A percentile compares a stretch with the other conserved stretches of the same genome.
These are phyloP conservation scores for Aphodius granarius DNA, from an alignment of 2,888 invertebrate species.

Conservation along the genomic window DNA sequence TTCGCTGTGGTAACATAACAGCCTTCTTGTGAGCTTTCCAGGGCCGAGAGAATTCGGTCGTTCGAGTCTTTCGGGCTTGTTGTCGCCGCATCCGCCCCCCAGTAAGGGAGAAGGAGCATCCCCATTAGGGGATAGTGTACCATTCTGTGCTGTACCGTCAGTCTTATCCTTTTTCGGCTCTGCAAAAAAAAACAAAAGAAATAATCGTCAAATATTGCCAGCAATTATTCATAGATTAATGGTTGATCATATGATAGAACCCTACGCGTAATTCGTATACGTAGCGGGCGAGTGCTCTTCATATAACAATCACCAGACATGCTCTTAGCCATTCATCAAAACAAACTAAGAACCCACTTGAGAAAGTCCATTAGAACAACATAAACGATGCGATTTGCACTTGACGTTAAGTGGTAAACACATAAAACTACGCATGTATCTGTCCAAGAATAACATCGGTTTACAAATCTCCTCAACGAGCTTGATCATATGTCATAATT, in stretches of 20 bases:
- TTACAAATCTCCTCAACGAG: background rate
- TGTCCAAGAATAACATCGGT: background rate
- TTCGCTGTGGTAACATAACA: conserved; percentile 80
- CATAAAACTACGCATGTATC: background rate
- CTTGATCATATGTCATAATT: too few relatives aligned
- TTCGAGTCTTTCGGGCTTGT: conserved; percentile 62
- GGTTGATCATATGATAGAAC: too few relatives aligned
- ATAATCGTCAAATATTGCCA: too few relatives aligned
- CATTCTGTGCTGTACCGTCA: conserved; percentile 64
- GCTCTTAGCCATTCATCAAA: background rate
- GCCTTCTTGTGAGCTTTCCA: conserved; percentile 73
- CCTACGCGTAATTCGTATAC: too few relatives aligned
- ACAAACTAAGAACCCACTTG: background rate
- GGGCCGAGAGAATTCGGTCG: conserved; percentile 79
- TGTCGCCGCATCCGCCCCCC: conserved; percentile 45
- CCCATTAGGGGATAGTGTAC: conserved; percentile 65
- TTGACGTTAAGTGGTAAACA: background rate
- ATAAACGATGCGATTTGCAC: background rate
- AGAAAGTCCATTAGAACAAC: background rate
- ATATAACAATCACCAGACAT: background rate
- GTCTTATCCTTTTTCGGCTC: conserved; percentile 94
- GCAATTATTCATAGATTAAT: too few relatives aligned
- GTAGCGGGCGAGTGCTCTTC: too few relatives aligned
- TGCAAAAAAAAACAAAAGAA: conserved; percentile 58
- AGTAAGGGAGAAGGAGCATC: conserved; percentile 50